A percentile compares a stretch with the other conserved stretches of the same genome.
Evolutionary conservation across 2,113 vertebrate species (phyloP).

Genomic region (Prolemur simus): DNA sequence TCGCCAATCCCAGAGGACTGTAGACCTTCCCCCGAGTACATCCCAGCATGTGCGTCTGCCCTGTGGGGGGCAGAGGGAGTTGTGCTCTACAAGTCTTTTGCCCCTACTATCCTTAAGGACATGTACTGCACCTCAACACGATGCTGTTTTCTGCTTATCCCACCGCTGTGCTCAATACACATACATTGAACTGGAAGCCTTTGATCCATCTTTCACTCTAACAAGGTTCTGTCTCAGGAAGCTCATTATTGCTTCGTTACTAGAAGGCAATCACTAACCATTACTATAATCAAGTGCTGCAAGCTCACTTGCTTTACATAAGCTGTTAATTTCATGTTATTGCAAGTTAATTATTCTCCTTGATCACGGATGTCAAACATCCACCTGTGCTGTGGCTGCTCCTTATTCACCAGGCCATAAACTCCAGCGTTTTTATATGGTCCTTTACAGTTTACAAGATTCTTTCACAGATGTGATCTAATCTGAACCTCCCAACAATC

Average conservation of each 20-base stretch:
- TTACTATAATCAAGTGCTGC: conserved; percentile 58
- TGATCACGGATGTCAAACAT: conserved; percentile 13
- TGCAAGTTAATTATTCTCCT: conserved; percentile 66
- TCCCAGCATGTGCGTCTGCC: not conserved
- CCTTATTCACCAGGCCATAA: not conserved
- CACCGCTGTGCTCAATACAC: not conserved
- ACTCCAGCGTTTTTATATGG: not conserved
- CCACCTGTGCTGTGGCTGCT: conserved; percentile 12
- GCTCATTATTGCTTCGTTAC: conserved; percentile 73
- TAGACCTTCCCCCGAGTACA: not conserved
- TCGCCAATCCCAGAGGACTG: not conserved
- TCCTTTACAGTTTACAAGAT: not conserved
- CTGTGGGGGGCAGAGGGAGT: not conserved
- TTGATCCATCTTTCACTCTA: conserved; percentile 56
- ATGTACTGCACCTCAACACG: not conserved
- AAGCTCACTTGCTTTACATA: conserved; percentile 65
- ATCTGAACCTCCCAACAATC: not conserved
- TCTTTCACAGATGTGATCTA: not conserved
- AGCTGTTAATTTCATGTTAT: conserved; percentile 67
- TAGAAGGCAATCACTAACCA: conserved; percentile 65
- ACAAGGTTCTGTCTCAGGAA: conserved; percentile 70
- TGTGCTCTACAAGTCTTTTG: not conserved
- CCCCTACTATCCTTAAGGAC: not conserved
- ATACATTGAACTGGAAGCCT: not conserved
- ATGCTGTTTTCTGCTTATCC: not conserved